Percentiles rank a stretch among this genome's conserved stretches.
phyloP scores from a whole-genome alignment of 2,888 invertebrate species.

The Onthophagus sagittarius region DNA sequence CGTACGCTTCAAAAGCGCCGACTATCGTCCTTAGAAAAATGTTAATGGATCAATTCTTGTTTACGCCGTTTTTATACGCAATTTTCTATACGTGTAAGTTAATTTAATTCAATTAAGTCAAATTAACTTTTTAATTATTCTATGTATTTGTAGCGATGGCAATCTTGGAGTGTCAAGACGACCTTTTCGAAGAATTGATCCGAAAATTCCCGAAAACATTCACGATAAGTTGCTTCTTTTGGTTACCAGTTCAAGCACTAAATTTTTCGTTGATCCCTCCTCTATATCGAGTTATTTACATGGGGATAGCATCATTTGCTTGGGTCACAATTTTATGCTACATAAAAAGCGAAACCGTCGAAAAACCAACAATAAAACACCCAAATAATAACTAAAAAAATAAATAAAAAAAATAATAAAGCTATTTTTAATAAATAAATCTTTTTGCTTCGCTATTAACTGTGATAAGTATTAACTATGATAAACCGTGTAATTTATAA shows the following conservation, averaged over 20 bases:
- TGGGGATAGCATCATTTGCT: conserved; percentile 71
- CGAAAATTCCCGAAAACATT: conserved; percentile 70
- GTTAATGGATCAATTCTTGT: conserved; percentile 68
- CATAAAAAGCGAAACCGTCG: conserved; percentile 54
- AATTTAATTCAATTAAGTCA: background rate
- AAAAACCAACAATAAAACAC: background rate
- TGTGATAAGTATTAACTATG: no score
- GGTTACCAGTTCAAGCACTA: conserved; percentile 76
- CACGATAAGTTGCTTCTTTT: conserved; percentile 73
- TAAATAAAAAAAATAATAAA: background rate
- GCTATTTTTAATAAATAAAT: background rate
- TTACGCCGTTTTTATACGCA: conserved; percentile 69
- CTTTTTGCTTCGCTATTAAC: no score
- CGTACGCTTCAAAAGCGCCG: conserved; percentile 61
- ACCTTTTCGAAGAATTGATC: conserved; percentile 67
- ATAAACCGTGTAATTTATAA: no score
- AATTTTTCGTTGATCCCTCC: conserved; percentile 75
- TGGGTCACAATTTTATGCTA: conserved; percentile 86
- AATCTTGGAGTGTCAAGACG: conserved; percentile 65
- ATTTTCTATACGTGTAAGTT: conserved; percentile 69
- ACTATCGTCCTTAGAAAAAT: conserved; percentile 66
- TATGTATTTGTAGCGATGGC: conserved; percentile 63
- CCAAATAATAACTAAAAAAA: background rate
- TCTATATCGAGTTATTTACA: conserved; percentile 70
- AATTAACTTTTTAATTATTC: conserved; percentile 13